A percentile compares a stretch with the other conserved stretches of the same genome.
Conservation (phyloP, 2,888 invertebrate genomes). For the Pecten maximus region DNA sequence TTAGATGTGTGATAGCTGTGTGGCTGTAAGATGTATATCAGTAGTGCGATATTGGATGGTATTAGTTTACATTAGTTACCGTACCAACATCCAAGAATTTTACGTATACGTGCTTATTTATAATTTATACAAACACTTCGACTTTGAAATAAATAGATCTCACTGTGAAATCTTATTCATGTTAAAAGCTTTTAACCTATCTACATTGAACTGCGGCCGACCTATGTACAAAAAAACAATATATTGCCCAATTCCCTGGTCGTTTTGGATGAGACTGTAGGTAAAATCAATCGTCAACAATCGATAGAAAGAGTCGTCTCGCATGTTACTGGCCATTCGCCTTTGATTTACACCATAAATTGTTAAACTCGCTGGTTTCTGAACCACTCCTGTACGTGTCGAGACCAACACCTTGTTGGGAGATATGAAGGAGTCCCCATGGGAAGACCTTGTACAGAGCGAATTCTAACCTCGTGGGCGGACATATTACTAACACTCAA, state of each 20-base stretch:
- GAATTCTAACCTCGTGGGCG: neutral
- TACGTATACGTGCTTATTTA: neutral
- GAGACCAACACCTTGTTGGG: neutral
- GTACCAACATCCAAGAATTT: neutral
- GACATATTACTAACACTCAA: neutral
- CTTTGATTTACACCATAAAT: conserved; percentile 7
- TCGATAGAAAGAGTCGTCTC: neutral
- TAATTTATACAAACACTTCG: neutral
- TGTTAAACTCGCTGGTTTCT: neutral
- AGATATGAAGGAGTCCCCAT: neutral
- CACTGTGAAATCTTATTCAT: neutral
- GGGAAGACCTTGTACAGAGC: neutral
- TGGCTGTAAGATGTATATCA: no score
- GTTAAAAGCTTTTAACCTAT: conserved; percentile 4
- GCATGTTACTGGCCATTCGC: conserved; percentile 26
- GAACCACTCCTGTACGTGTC: neutral
- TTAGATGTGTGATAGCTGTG: no score
- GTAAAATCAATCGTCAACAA: neutral
- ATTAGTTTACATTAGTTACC: neutral
- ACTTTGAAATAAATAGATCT: conserved; percentile 11
- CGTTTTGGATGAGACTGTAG: neutral
- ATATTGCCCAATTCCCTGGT: neutral
- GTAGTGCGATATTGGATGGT: neutral
- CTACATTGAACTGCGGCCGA: neutral
- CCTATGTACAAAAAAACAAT: neutral